phyloP scores from a whole-genome alignment of 1,140 invertebrate genomes.

The Tenebrio molitor region DNA sequence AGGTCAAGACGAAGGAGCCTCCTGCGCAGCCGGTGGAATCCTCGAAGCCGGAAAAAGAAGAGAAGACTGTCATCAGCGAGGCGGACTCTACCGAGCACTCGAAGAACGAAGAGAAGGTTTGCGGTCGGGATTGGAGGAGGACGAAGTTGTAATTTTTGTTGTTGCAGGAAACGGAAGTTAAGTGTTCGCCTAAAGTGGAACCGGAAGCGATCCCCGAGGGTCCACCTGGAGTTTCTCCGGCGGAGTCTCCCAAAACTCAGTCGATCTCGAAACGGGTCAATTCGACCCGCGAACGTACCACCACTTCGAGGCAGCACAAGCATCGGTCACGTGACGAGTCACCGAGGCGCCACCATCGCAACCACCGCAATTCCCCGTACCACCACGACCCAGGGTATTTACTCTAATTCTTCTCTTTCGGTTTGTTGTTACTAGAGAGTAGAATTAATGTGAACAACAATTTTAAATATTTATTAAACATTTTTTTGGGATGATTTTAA shows the following conservation, averaged over 20 bases:
- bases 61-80: slow-evolving; percentile 66
- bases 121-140: no score
- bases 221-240: slow-evolving; percentile 63
- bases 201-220: slow-evolving; percentile 51
- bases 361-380: slow-evolving; percentile 21
- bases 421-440: no score
- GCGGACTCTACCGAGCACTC: slow-evolving; percentile 64
- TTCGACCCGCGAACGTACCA: slow-evolving; percentile 1
- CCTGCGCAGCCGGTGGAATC: slow-evolving; percentile 24
- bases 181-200: slow-evolving; percentile 31
- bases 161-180: slow-evolving; percentile 39
- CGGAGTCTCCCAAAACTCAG: slow-evolving; percentile 51
- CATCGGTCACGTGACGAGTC: slow-evolving; percentile 37
- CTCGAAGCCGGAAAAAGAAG: slow-evolving; percentile 61
- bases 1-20: neutral
- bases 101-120: slow-evolving; percentile 50
- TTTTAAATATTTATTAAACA: no score
- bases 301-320: slow-evolving; percentile 1
- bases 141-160: neutral
- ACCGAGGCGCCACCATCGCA: slow-evolving; percentile 24
- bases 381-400: slow-evolving; percentile 40
- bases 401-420: slow-evolving; percentile 23
- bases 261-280: slow-evolving; percentile 22
- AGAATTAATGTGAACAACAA: no score
- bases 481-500: no score